A percentile compares a stretch with the other conserved stretches of the same genome.
These are phyloP conservation scores for Timema cristinae DNA, from an alignment of 2,888 invertebrate species.

Conservation along the genomic window DNA sequence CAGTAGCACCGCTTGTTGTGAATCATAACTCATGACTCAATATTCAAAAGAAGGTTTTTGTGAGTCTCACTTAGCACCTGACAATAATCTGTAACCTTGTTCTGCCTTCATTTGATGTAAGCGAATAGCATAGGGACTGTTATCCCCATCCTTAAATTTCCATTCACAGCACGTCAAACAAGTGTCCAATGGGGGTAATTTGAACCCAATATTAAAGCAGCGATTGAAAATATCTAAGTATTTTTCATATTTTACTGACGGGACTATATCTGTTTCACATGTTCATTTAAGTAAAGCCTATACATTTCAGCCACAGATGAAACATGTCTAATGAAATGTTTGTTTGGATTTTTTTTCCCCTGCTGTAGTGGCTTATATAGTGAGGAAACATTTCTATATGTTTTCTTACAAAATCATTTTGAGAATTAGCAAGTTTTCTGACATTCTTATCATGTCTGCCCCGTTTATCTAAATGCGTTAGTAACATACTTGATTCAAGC, in stretches of 20 bases:
- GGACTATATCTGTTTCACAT: not conserved
- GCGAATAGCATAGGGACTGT: not conserved
- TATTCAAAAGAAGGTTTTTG: not conserved
- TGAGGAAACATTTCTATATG: not conserved
- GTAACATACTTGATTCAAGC: not conserved
- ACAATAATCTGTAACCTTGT: not conserved
- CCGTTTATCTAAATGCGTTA: not conserved
- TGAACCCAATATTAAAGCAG: not conserved
- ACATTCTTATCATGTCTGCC: not conserved
- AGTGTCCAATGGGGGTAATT: not conserved
- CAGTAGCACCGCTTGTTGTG: not conserved
- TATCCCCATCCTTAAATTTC: not conserved
- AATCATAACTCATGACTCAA: not conserved
- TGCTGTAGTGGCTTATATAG: not conserved
- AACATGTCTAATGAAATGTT: not conserved
- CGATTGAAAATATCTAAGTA: not conserved
- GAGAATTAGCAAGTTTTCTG: not conserved
- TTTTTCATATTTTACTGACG: not conserved
- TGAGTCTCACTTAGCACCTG: not conserved
- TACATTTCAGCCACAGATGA: slow-evolving; percentile 1
- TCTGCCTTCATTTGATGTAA: slow-evolving; percentile 7
- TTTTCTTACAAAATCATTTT: not conserved
- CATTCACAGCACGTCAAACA: not conserved
- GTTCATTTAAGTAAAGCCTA: not conserved
- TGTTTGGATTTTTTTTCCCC: not conserved